Base-by-base conservation (phyloP, 2,113 vertebrate genomes). In the Epinephelus lanceolatus region DNA sequence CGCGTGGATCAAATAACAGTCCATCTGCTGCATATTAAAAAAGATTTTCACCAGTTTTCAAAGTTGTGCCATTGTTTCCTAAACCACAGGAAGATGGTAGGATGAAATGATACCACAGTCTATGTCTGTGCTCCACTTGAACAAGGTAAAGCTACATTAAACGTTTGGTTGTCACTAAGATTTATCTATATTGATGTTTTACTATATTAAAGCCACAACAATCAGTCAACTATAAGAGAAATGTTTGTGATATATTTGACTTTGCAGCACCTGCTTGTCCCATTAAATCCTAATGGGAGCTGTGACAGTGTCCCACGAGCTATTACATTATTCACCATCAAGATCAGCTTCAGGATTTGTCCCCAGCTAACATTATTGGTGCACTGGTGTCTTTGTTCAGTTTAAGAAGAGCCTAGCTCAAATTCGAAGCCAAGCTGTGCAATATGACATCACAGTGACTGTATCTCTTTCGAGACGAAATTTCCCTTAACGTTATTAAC, bases 291-390 rank as follows among this genome's bases (percentile, higher is more conserved):
- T 15, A 13, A 73, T 21, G 37, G 25, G 7, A 67, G 49, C 49
- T 59, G 56, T 60, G 33, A 42, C 23, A 27, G 57, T 80, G 60
- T 52, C 51, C 55, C 42, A 5, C 15, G 25, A 57, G 49, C 27
- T 15, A 4, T 62, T 81, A 17, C 45, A 80, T 70, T 65, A 76
- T 76, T 70, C 17, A 82, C 45, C 1, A 57, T 56, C 33, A 37
- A 37, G 33, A 37, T 37, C 12, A 40, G 11, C 30, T 18, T 51
- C 49, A 49, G 49, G 17, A 18, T 12, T 12, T 9, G 42, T 45
- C 42, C 9, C 42, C 11, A 45, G 42, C 9, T 45, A 8, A 45
- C 42, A 12, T 12, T 45, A 9, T 45, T 8, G 2, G 10, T 11
- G 42, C 42, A 45, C 2, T 45, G 42, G 8, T 10, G 42, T 11